Evolutionary conservation across 92 coral and sea anemone species (phyloP), one percentile per base, ranked within the genome.

Genomic region (Bergia sp.): DNA sequence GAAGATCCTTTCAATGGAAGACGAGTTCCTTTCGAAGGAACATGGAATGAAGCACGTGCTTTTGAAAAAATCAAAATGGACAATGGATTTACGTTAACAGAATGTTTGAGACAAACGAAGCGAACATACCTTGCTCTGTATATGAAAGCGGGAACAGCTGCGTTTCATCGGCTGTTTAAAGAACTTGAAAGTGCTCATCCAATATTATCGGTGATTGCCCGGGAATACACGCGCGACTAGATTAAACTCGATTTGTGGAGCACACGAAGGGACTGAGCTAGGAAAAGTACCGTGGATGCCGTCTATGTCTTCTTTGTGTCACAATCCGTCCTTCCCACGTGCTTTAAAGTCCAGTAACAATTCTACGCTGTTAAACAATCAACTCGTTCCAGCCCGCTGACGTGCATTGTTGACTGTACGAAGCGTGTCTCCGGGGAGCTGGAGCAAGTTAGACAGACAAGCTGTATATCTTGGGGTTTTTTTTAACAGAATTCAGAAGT

Each of bases 151-250:
- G 79, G 79, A 38, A 12, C 49, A 15, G 42, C 20, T 11, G 12
- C 9, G 42, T 74, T 74, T 74, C 79, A 5, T 4, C 39, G 8
- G 45, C 79, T 74, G 79, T 40, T 74, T 74, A 1, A 16, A 1
- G 45, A 74, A 38, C 78, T 74, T 74, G 47, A 74, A 74, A 39
- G 78, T 36, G 21, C 78, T 37, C 78, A 74, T 39, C 78, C 78
- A 74, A 74, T 74, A 74, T 38, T 74, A 13, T 74, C 78, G 1
- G 78, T 74, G 45, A 74, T 74, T 74, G 41, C 78, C 45, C 21
- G 23, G 78, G 47, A 74, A 7, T 74, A 74, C 43, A 38, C 43
- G 41, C 10, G 78, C 16, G 43, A 74, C 6, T 39, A 74, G 45
- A 15, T 3, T 58, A 58, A 58, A 20, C 67, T 1, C 67, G 67